phyloP scores from a whole-genome alignment of 2,113 vertebrate species.

The Galbula dea region DNA sequence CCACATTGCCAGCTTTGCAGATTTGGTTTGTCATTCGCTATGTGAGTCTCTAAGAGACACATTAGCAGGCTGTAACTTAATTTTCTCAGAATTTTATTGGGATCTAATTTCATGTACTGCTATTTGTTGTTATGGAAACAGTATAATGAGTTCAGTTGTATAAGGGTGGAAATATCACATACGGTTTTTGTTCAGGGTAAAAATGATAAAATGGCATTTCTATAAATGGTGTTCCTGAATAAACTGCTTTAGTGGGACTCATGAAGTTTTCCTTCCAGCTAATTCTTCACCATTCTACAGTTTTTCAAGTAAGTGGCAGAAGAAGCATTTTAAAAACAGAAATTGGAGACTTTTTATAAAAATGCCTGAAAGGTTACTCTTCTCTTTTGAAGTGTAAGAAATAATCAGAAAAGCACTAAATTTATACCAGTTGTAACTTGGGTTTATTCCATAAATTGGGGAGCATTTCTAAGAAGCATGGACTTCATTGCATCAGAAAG shows the following conservation, averaged over 20 bases:
- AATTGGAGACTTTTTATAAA: background rate
- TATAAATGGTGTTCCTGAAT: conserved; percentile 68
- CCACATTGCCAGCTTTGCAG: background rate
- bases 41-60: conserved; percentile 36
- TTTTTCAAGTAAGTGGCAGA: conserved; percentile 9
- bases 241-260: conserved; percentile 43
- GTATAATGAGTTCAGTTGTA: conserved; percentile 70
- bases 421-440: background rate
- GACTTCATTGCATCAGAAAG: background rate
- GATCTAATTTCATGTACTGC: conserved; percentile 71
- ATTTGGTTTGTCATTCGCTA: conserved; percentile 25
- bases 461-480: background rate
- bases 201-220: conserved; percentile 69
- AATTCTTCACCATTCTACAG: conserved; percentile 35
- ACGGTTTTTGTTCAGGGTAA: conserved; percentile 67
- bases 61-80: conserved; percentile 67
- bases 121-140: conserved; percentile 77
- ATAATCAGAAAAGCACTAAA: background rate
- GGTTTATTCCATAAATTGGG: background rate
- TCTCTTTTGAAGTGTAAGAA: background rate
- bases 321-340: conserved; percentile 17
- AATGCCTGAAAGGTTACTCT: background rate
- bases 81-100: conserved; percentile 68
- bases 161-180: conserved; percentile 73
- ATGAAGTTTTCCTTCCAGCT: conserved; percentile 45